phyloP scores from a whole-genome alignment of 2,797 vertebrate genomes.

The Euphonia xanthogaster region DNA sequence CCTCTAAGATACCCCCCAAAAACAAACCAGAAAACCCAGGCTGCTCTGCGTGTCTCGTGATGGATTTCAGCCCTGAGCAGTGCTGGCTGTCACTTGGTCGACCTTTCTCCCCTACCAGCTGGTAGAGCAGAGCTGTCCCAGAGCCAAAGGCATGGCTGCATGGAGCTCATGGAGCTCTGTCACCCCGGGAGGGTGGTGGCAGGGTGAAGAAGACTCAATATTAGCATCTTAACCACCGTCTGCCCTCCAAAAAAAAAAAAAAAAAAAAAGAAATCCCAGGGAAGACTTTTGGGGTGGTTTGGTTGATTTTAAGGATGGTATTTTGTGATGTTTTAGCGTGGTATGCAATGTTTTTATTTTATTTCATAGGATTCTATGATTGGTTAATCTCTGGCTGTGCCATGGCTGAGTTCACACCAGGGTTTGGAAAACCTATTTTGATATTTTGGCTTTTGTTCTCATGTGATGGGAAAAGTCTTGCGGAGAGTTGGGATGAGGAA shows the following conservation, averaged over 20 bases:
- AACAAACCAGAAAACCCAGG: too few species aligned
- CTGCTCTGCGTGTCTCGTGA: background rate
- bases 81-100: background rate
- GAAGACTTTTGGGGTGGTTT: background rate
- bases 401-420: accelerated
- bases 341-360: accelerated
- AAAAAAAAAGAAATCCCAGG: too few species aligned
- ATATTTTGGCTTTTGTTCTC: background rate
- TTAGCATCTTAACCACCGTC: background rate
- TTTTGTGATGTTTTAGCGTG: background rate
- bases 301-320: background rate
- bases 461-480: background rate
- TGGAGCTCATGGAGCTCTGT: accelerated
- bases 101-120: constrained; percentile 30
- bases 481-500: background rate
- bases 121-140: constrained; percentile 1
- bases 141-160: background rate
- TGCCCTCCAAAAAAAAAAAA: background rate
- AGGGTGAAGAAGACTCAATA: background rate
- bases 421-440: background rate
- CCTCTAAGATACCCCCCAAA: background rate
- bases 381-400: accelerated
- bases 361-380: background rate
- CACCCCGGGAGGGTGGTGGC: background rate
- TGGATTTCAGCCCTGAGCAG: background rate